phyloP scores from a whole-genome alignment of 2,888 invertebrate species.

The Ormia ochracea region DNA sequence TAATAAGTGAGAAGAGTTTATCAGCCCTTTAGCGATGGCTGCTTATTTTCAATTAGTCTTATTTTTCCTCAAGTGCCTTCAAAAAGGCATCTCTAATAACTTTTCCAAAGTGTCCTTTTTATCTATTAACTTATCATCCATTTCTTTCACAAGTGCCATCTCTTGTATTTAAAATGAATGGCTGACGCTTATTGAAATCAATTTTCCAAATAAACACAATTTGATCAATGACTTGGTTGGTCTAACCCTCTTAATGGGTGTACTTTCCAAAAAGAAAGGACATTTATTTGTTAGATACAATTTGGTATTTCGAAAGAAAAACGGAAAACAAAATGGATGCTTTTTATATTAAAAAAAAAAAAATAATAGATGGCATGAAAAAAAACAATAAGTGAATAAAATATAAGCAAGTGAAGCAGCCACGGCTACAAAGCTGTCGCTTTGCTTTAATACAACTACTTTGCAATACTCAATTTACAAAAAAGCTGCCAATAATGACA shows the following conservation, averaged over 20 bases:
- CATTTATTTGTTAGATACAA: neutral
- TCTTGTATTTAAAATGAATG: constrained; percentile 39
- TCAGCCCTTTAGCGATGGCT: neutral
- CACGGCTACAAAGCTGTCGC: no score
- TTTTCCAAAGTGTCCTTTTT: constrained; percentile 14
- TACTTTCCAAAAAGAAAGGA: neutral
- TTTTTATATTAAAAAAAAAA: neutral
- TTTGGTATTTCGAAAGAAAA: neutral
- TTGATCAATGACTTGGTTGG: constrained; percentile 57
- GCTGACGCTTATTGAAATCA: constrained; percentile 35
- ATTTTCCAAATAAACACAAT: constrained; percentile 36
- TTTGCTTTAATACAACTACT: no score
- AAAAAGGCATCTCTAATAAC: neutral
- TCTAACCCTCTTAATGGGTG: constrained; percentile 40
- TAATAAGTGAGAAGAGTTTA: neutral
- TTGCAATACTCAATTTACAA: no score
- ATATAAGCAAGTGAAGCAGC: no score
- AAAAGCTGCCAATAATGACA: no score
- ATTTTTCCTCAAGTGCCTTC: neutral
- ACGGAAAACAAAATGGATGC: constrained; percentile 2
- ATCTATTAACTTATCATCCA: constrained; percentile 24
- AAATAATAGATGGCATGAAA: no score
- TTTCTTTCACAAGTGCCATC: neutral
- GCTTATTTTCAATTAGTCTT: constrained; percentile 7
- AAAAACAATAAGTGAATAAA: neutral